Evolutionary conservation across 2,888 invertebrate species (phyloP).

Genomic region (Lamellibrachia columna): DNA sequence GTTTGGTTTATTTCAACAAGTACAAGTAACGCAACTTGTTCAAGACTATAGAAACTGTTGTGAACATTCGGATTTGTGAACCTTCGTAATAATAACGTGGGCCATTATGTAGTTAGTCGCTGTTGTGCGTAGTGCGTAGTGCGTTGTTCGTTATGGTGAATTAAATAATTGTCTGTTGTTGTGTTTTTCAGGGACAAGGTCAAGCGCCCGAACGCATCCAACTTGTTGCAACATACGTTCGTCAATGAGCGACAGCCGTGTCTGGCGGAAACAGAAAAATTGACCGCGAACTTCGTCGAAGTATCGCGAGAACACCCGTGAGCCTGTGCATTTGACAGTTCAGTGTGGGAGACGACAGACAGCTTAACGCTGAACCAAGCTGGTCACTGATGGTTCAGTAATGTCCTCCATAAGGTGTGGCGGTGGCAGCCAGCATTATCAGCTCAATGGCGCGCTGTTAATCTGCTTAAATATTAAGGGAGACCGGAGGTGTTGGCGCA

Average conservation of each 20-base stretch:
- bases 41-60: too few species aligned
- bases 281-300: neutral
- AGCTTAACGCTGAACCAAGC: neutral
- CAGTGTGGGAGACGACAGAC: neutral
- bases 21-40: too few species aligned
- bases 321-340: neutral
- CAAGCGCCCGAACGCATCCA: conserved; percentile 27
- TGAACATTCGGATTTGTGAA: too few species aligned
- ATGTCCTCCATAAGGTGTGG: neutral
- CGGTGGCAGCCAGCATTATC: neutral
- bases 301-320: neutral
- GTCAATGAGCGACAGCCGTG: conserved; percentile 10
- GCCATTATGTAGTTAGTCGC: too few species aligned
- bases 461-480: neutral
- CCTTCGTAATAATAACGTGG: too few species aligned
- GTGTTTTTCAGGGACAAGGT: conserved; percentile 28
- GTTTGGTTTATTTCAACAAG: too few species aligned
- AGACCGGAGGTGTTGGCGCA: too few species aligned
- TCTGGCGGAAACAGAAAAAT: conserved; percentile 9
- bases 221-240: conserved; percentile 20
- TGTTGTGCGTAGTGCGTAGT: too few species aligned
- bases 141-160: too few species aligned
- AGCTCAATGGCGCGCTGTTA: neutral
- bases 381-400: neutral
- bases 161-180: neutral